phyloP scores from a whole-genome alignment of 2,888 invertebrate species.

The Harpalus rufipes region DNA sequence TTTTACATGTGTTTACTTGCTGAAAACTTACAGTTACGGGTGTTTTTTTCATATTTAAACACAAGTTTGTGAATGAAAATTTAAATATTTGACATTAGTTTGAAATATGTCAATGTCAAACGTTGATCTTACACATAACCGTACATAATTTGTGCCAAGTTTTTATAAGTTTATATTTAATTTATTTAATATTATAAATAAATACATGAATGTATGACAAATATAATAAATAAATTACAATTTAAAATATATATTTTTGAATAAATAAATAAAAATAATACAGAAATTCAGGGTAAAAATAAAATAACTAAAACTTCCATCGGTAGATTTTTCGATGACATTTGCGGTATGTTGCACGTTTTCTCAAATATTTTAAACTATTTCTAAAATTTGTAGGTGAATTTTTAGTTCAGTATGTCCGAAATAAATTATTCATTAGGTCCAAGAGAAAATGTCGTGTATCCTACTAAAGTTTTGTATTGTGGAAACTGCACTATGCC shows the following conservation, averaged over 20 bases:
- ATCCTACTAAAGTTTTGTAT: constrained; percentile 91
- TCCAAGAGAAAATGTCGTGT: constrained; percentile 82
- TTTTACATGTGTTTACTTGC: constrained; percentile 2
- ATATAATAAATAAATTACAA: neutral
- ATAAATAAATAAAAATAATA: neutral
- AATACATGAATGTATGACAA: neutral
- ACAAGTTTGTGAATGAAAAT: neutral
- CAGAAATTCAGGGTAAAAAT: neutral
- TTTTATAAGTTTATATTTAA: neutral
- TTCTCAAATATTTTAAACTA: neutral
- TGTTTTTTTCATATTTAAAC: constrained; percentile 43
- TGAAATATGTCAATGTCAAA: neutral
- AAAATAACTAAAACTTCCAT: neutral
- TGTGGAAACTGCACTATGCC: constrained; percentile 97
- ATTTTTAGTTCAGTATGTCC: constrained; percentile 64
- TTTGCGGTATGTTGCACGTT: constrained; percentile 18
- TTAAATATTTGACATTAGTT: constrained; percentile 23
- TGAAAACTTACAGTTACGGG: constrained; percentile 31
- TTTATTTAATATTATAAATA: neutral
- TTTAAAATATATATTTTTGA: constrained; percentile 6
- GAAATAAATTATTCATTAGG: constrained; percentile 71
- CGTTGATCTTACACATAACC: neutral
- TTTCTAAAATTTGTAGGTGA: constrained; percentile 18
- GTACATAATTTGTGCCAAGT: neutral
- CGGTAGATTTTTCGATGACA: constrained; percentile 17